Evolutionary conservation across 2,888 invertebrate species (phyloP).

Genomic region (Melanostoma mellinum): DNA sequence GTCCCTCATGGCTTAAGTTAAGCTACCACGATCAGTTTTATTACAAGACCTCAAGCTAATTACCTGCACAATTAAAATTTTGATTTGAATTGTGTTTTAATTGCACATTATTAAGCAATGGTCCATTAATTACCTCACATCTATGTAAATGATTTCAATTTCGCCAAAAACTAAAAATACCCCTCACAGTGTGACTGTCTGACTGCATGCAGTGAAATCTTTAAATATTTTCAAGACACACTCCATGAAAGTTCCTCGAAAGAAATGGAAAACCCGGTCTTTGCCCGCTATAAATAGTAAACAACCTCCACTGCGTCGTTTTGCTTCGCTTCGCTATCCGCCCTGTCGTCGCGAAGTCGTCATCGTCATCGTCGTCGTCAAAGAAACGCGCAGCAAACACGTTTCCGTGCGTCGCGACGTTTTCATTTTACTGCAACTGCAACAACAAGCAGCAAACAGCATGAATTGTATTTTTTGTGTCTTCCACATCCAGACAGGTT

Average conservation of each 20-base stretch:
- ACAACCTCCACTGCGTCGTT: conserved; percentile 21
- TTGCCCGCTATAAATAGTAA: conserved; percentile 60
- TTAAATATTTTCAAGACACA: conserved; percentile 25
- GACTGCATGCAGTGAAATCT: background rate
- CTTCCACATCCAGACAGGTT: conserved; percentile 42
- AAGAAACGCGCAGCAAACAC: conserved; percentile 42
- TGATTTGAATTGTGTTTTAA: too few relatives aligned
- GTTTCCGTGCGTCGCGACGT: conserved; percentile 30
- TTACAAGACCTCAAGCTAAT: too few relatives aligned
- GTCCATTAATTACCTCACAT: conserved; percentile 18
- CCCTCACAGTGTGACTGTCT: background rate
- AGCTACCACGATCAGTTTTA: too few relatives aligned
- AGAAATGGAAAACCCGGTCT: conserved; percentile 61
- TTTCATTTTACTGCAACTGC: background rate
- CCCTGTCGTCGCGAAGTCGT: conserved; percentile 6
- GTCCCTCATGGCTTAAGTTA: too few relatives aligned
- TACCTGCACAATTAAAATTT: too few relatives aligned
- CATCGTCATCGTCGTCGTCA: background rate
- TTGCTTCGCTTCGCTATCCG: background rate
- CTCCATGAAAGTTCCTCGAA: conserved; percentile 43
- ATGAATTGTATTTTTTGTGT: conserved; percentile 32
- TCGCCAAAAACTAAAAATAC: conserved; percentile 20
- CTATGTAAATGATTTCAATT: conserved; percentile 7
- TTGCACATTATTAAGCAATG: background rate
- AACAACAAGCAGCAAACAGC: background rate